Evolutionary conservation across 2,797 vertebrate species (phyloP), one percentile per base, ranked within the genome.

Genomic region (Poeciliopsis gracilis): DNA sequence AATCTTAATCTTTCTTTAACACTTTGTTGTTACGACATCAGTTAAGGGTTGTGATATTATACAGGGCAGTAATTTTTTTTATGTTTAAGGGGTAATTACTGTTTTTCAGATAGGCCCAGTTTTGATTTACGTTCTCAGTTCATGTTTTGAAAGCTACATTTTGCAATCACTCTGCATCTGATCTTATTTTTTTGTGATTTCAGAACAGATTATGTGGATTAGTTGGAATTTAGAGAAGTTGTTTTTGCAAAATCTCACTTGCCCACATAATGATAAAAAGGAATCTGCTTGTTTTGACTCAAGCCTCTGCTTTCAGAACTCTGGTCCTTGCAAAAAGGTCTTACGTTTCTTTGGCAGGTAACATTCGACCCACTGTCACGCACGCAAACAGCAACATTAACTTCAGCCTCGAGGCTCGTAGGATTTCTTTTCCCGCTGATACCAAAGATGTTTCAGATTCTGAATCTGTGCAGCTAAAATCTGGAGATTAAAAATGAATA

Each of bases 401-500:
- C 78, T 91, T 78, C 77, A 57, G 15, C 78, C 88, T 70, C 3
- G n/a, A 61, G 86, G 82, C 86, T 74, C 13, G 2, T 0, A 75
- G 28, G 12, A 51, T 20, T 71, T 85, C 25, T 55, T 80, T 61
- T 36, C 10, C 18, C 80, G 80, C 25, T 63, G 30, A 77, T 33
- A 67, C 28, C 57, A 72, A 69, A 28, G 69, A 81, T 83, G 41
- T 49, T 33, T n/a, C 28, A 76, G 77, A 79, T 73, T 77, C 28
- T 41, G 69, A 77, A 20, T 75, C 9, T 76, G 84, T 76, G 77
- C 72, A 33, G 30, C 10, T 18, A 79, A 23, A 53, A 76, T 70
- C 25, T 25, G 30, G 41, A 76, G 55, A 87, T 84, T 75, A 87
- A 78, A 90, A 85, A 88, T 75, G 49, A 82, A 83, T 80, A 78